Percentiles rank a stretch among this genome's conserved stretches.
phyloP scores from a whole-genome alignment of 1,140 invertebrate species.

The Lethocerus indicus region DNA sequence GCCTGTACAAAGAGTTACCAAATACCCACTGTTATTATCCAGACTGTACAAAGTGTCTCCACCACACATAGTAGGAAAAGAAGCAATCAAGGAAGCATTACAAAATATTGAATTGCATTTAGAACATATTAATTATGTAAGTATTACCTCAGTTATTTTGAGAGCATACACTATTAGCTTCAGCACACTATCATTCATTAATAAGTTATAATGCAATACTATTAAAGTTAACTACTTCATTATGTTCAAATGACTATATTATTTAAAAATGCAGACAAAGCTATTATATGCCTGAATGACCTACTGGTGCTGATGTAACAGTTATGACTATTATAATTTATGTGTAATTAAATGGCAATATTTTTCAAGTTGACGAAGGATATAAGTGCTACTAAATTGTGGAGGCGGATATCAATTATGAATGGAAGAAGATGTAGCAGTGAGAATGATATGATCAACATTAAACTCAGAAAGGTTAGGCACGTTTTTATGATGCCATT shows the following conservation, averaged over 20 bases:
- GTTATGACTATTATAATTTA: not conserved
- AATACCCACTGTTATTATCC: slow-evolving; percentile 81
- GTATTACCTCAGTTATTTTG: slow-evolving; percentile 7
- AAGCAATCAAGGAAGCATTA: slow-evolving; percentile 60
- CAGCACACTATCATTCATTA: too few relatives aligned
- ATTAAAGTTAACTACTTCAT: too few relatives aligned
- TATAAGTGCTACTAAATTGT: slow-evolving; percentile 67
- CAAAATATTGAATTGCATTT: slow-evolving; percentile 83
- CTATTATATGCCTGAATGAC: not conserved
- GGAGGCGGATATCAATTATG: slow-evolving; percentile 72
- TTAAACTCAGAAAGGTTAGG: slow-evolving; percentile 58
- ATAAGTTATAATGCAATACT: too few relatives aligned
- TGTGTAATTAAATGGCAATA: too few relatives aligned
- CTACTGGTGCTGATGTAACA: not conserved
- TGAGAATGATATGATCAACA: slow-evolving; percentile 70
- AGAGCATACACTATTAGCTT: not conserved
- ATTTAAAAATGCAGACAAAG: not conserved
- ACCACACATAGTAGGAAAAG: slow-evolving; percentile 51
- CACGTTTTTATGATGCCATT: too few relatives aligned
- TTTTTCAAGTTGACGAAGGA: slow-evolving; percentile 59
- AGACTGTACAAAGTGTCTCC: slow-evolving; percentile 85
- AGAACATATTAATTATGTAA: slow-evolving; percentile 80
- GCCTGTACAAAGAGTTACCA: slow-evolving; percentile 75
- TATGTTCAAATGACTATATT: too few relatives aligned
- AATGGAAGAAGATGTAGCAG: slow-evolving; percentile 42